Percentiles rank a stretch among this genome's conserved stretches.
These are phyloP conservation scores for Paelopatides confundens DNA, from an alignment of 53 echinoderm and acorn worm genomes.

Conservation along the genomic window DNA sequence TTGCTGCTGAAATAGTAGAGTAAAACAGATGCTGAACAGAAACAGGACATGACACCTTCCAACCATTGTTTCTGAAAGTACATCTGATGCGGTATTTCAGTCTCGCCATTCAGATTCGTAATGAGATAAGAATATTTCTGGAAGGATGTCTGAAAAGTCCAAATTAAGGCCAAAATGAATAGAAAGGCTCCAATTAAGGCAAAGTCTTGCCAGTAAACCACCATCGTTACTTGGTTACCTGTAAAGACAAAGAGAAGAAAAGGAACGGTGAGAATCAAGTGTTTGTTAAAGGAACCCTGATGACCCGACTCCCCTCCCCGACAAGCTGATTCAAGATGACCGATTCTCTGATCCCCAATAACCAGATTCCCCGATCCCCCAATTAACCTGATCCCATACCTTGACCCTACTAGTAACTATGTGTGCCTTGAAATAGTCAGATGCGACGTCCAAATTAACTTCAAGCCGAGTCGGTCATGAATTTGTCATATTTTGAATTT, in stretches of 20 bases:
- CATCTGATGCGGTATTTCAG: constrained; percentile 56
- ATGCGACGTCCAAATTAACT: too few species aligned
- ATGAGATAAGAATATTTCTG: constrained; percentile 65
- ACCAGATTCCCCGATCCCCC: too few species aligned
- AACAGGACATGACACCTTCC: constrained; percentile 66
- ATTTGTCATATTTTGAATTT: too few species aligned
- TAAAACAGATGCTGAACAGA: constrained; percentile 68
- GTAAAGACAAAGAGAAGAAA: neutral
- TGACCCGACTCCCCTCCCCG: too few species aligned
- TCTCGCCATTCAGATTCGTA: constrained; percentile 26
- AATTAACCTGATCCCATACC: too few species aligned
- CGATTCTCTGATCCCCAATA: too few species aligned
- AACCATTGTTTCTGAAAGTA: constrained; percentile 70
- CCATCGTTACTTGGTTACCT: constrained; percentile 32
- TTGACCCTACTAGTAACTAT: too few species aligned
- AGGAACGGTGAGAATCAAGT: neutral
- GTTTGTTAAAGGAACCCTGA: too few species aligned
- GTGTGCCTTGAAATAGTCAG: too few species aligned
- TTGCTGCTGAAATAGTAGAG: constrained; percentile 56
- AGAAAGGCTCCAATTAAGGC: constrained; percentile 82
- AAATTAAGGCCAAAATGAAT: constrained; percentile 79
- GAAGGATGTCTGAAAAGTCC: constrained; percentile 84
- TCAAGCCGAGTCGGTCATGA: too few species aligned
- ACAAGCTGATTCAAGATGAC: too few species aligned
- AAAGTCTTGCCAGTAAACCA: constrained; percentile 84